Base-by-base conservation (phyloP, 2,113 vertebrate species). In the Triplophysa tibetana region DNA sequence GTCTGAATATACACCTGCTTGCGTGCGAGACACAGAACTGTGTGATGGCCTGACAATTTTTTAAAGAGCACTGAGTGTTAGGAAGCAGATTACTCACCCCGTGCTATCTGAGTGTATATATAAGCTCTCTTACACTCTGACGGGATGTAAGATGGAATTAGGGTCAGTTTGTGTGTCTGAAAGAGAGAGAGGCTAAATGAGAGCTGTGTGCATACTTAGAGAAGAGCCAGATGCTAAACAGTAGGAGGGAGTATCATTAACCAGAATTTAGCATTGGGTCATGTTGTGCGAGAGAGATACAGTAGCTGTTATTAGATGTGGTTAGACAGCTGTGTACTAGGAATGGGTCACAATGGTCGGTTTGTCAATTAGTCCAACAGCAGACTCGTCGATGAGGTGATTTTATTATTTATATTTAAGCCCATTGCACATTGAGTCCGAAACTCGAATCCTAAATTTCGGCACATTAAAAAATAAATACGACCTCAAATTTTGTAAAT, bases 201-300 rank as follows among this genome's bases (percentile, higher is more conserved):
- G 70, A 62, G 54, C 65, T 69, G 61, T 63, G 75, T 41, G 73
- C 41, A 38, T 58, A 67, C 77, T 73, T 6, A 7, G 56, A 75
- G 80, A 26, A 41, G 14, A 29, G 63, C 68, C 83, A 82, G 83
- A 85, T 85, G 81, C 74, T 82, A 19, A 41, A 69, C 67, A 73
- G 77, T 29, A 38, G 82, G 50, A 63, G 29, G 65, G 66, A 78
- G n/a, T 45, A 63, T 75, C 60, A 63, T 75, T 78, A 67, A 60
- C 62, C 61, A 17, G 19, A 58, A n/a, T 77, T 13, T 69, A 13
- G 21, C 38, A 70, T 45, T 50, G 41, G 38, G 13, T 54, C 2
- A 0, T 70, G 16, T 70, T 26, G 33, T 67, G 54, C 19, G 14
- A 9, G 60, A 33, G 45, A 38, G 54, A 54, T 48, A 23, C 17